Base-by-base conservation (phyloP, 2,888 invertebrate genomes). In the Troides aeacus region DNA sequence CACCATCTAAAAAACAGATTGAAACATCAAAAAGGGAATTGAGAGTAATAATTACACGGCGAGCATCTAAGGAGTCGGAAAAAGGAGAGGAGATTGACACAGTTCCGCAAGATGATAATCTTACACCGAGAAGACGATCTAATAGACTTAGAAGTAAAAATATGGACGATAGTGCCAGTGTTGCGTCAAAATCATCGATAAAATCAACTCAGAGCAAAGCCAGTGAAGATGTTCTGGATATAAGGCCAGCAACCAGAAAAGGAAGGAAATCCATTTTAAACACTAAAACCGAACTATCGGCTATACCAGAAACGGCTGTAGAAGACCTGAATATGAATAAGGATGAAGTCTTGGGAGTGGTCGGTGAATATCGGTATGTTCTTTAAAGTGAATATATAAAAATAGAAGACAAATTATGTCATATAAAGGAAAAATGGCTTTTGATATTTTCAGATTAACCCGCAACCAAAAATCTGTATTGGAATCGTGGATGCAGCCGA, bases 391-490 rank as follows among this genome's bases (percentile, higher is more conserved):
- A 50, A 50, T 10, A 39, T 10, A 39, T 10, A 8, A 39, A 39
- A 39, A 39, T 7, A 39, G 39, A 39, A 39, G 39, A 8, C 39
- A 39, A 39, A 39, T 10, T 39, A 10, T 39, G 39, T 39, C 8
- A 39, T 39, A 39, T 8, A 39, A 1, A 39, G 39, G 7, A 6
- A 39, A 10, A 39, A 39, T 50, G 50, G 50, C 1, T 15, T 50
- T 17, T 50, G 15, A 17, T 10, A 17, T 50, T 50, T 42, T 8
- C 60, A 70, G 66, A 56, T 7, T 94, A 66, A 94, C 94, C 0
- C 88, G 94, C 3, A 79, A 87, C 62, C 94, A 94, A 72, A 88
- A 88, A 68, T 79, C 84, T 0, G 73, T 93, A 39, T 74, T 94
- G 1, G 87, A 91, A 62, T 84, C 88, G 56, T 81, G 65, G 78